Evolutionary conservation across 2,797 vertebrate genomes (phyloP), one percentile per base, ranked within the genome.

Genomic region (Enteromius paludinosus): DNA sequence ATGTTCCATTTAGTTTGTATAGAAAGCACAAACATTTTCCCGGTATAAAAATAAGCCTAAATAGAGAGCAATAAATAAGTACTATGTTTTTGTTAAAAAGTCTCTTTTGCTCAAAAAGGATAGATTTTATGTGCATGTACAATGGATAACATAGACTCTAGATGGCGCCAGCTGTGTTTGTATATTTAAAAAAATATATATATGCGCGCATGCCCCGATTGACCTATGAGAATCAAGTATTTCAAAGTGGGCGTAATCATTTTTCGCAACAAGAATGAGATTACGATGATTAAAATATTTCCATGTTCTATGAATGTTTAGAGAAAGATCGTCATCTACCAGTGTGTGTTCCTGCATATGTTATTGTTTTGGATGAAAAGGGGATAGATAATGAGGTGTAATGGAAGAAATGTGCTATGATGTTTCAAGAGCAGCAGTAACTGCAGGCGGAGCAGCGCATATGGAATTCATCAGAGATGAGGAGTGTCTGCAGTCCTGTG

Each of bases 371-470:
- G 75, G 43, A 78, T 73, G 80, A 72, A 79, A 73, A 41, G n/a
- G 38, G 72, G 35, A 66, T 41, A 66, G 61, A 82, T 82, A 82
- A 82, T 79, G 84, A 82, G 75, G 75, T 79, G 80, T 59, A 79
- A 82, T 68, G 62, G 72, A 84, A 76, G 54, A 85, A 73, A 83
- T 68, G 64, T 52, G 80, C 75, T 79, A 68, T 49, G 79, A 82
- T 56, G 45, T 71, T 65, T 71, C 41, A 54, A 54, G 79, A 77
- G 64, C 61, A 74, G 84, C 35, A 41, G 80, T 82, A 41, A 79
- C 47, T 79, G 66, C 65, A 61, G 69, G 54, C 68, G 10, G 23
- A 82, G 49, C 8, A 82, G 49, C 5, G 12, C 81, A 82, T 76
- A 47, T 82, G 81, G 81, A 25, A 61, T 45, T 75, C 47, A 82